Percentiles rank a stretch among this genome's conserved stretches.
These are phyloP conservation scores for Linyphia triangularis DNA, from an alignment of 2,888 invertebrate species.

Conservation along the genomic window DNA sequence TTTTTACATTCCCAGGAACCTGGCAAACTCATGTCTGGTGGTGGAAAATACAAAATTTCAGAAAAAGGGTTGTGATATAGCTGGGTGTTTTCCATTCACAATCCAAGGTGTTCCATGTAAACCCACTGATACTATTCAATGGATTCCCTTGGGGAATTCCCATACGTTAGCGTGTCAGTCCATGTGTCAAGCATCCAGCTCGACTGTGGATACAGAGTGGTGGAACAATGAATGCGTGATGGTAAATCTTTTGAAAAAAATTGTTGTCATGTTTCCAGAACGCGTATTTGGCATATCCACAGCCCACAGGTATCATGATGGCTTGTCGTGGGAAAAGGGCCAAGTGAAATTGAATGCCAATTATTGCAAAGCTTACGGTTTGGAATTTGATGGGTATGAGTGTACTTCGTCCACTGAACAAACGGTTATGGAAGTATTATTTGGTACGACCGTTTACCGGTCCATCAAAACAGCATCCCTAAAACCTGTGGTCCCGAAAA, in stretches of 20 bases:
- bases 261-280: constrained; percentile 16
- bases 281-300: background rate
- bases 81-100: constrained; percentile 19
- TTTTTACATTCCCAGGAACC: constrained; percentile 10
- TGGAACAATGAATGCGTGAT: background rate
- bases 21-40: background rate
- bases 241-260: constrained; percentile 9
- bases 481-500: background rate
- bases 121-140: background rate
- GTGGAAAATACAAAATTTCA: background rate
- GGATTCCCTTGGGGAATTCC: background rate
- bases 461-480: background rate
- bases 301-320: background rate
- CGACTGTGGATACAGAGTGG: background rate
- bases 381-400: background rate
- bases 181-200: background rate
- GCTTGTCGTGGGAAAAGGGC: background rate
- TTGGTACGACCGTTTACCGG: background rate
- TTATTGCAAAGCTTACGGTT: constrained; percentile 2
- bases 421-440: background rate
- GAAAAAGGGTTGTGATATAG: background rate
- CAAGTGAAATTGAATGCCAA: background rate
- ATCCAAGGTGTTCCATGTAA: background rate
- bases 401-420: background rate
- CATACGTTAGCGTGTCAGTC: background rate